A percentile compares a stretch with the other conserved stretches of the same genome.
Conservation (phyloP, 2,888 invertebrate genomes). For the Pinctada fucata region DNA sequence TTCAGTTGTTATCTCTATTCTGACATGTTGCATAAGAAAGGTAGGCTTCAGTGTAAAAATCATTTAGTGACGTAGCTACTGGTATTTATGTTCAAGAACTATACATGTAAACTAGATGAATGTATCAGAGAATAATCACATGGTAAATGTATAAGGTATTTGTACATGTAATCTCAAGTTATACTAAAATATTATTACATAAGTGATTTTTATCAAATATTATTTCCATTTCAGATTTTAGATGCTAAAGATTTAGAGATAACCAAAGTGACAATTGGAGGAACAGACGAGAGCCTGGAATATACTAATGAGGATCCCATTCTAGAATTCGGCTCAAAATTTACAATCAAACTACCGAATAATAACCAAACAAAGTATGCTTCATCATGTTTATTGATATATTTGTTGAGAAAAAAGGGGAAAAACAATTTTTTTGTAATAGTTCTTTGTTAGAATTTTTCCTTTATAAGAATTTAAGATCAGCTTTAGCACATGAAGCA, state of each 20-base stretch:
- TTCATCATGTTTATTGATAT: not conserved
- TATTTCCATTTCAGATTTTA: constrained; percentile 81
- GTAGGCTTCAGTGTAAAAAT: too few relatives aligned
- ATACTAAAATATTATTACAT: too few relatives aligned
- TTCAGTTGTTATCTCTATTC: too few relatives aligned
- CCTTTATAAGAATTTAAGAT: too few relatives aligned
- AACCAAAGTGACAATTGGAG: constrained; percentile 80
- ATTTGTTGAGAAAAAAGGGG: not conserved
- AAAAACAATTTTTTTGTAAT: too few relatives aligned
- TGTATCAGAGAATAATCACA: not conserved
- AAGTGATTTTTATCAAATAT: not conserved
- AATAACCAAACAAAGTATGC: not conserved
- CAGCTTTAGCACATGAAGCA: too few relatives aligned
- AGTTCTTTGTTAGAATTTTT: too few relatives aligned
- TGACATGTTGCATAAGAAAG: too few relatives aligned
- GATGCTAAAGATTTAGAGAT: constrained; percentile 87
- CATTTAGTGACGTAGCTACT: too few relatives aligned
- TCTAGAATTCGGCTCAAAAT: constrained; percentile 86
- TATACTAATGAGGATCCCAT: constrained; percentile 82
- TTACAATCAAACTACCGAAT: constrained; percentile 84
- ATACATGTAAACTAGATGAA: too few relatives aligned
- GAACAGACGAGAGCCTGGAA: constrained; percentile 77
- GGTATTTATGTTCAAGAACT: too few relatives aligned
- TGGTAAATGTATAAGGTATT: not conserved
- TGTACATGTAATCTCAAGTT: not conserved